These are phyloP conservation scores for Tryphoninae sp. DNA, from an alignment of 2,888 invertebrate species.

Conservation along the genomic window DNA sequence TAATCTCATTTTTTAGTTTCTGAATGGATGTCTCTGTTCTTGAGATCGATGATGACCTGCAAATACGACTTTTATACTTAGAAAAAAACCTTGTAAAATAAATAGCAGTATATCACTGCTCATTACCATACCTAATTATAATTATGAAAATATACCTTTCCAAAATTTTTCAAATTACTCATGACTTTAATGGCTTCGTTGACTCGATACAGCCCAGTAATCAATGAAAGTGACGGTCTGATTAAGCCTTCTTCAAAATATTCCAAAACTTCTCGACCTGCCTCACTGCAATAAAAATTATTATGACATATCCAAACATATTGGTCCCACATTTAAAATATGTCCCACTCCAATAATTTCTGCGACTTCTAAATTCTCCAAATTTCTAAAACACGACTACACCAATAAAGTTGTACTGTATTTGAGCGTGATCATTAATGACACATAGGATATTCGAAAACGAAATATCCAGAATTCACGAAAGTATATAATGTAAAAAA, in stretches of 20 bases:
- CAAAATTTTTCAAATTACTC: constrained; percentile 83
- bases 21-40: constrained; percentile 60
- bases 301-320: neutral
- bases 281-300: constrained; percentile 76
- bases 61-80: constrained; percentile 49
- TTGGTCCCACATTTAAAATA: constrained; percentile 11
- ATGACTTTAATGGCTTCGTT: constrained; percentile 85
- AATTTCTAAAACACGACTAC: no score
- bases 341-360: constrained; percentile 8
- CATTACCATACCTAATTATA: constrained; percentile 1
- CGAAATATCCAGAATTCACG: no score
- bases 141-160: constrained; percentile 82
- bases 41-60: constrained; percentile 71
- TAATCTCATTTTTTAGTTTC: constrained; percentile 52
- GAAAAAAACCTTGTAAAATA: constrained; percentile 2
- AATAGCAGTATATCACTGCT: neutral
- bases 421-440: no score
- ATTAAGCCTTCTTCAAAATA: constrained; percentile 85
- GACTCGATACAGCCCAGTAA: constrained; percentile 83
- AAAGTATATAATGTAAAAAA: constrained; percentile 3
- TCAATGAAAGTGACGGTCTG: constrained; percentile 83
- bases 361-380: no score
- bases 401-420: no score
- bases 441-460: no score
- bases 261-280: constrained; percentile 84